phyloP scores from a whole-genome alignment of 1,140 invertebrate genomes.

The Caenorhabditis latens region DNA sequence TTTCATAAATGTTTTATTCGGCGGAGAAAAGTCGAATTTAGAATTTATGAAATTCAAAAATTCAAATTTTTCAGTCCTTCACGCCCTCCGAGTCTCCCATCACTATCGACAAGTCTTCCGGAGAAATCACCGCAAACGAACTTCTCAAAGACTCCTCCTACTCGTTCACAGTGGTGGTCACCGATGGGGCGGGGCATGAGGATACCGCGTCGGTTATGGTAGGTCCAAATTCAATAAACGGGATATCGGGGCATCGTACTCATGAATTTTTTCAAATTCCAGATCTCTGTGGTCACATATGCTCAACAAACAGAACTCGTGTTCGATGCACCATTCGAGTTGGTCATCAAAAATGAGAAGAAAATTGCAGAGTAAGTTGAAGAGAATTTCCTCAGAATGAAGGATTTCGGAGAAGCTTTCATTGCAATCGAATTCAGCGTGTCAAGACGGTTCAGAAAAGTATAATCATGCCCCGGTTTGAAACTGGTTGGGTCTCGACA shows the following conservation, averaged over 20 bases:
- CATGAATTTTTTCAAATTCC: slow-evolving; percentile 20
- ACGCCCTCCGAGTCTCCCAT: not conserved
- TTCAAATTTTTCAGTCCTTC: slow-evolving; percentile 34
- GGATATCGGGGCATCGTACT: not conserved
- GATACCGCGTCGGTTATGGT: slow-evolving; percentile 59
- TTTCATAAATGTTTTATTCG: no score
- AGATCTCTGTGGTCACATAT: slow-evolving; percentile 64
- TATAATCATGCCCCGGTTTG: no score
- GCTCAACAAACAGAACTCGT: slow-evolving; percentile 60
- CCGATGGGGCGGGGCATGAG: slow-evolving; percentile 56
- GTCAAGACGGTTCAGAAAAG: no score
- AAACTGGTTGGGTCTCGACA: no score
- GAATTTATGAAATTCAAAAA: not conserved
- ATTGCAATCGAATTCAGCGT: no score
- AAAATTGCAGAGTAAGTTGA: slow-evolving; percentile 58
- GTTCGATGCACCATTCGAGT: slow-evolving; percentile 55
- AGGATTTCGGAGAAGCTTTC: no score
- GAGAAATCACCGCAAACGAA: slow-evolving; percentile 55
- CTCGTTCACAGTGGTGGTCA: slow-evolving; percentile 57
- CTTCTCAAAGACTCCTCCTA: slow-evolving; percentile 58
- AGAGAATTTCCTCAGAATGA: not conserved
- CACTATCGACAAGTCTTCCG: slow-evolving; percentile 25
- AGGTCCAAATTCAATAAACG: not conserved
- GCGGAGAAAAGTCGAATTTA: not conserved
- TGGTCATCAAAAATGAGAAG: slow-evolving; percentile 57